These are phyloP conservation scores for Numenius arquata DNA, from an alignment of 2,113 vertebrate genomes.

Conservation along the genomic window DNA sequence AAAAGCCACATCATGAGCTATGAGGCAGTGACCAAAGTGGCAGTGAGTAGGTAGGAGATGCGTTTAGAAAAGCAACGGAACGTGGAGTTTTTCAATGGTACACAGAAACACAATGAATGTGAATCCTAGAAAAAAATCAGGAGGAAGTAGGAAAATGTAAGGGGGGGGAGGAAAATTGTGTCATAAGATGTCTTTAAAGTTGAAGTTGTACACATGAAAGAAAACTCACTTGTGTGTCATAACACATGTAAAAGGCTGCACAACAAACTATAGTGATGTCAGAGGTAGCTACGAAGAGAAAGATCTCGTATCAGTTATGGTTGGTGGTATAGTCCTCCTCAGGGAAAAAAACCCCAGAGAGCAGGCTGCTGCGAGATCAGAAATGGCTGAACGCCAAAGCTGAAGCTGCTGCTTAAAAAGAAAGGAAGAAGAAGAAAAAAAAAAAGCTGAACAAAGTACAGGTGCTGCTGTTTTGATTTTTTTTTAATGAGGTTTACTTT, in stretches of 20 bases:
- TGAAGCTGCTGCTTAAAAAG: not conserved
- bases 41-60: not conserved
- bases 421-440: not conserved
- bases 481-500: not conserved
- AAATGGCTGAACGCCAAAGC: not conserved
- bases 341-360: not conserved
- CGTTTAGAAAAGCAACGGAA: not conserved
- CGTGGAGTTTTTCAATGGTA: not conserved
- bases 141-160: not conserved
- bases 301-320: not conserved
- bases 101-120: not conserved
- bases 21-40: not conserved
- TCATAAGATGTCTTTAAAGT: not conserved
- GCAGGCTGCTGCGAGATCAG: not conserved
- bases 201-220: not conserved
- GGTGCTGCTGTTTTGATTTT: not conserved
- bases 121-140: not conserved
- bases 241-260: not conserved
- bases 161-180: rapidly evolving
- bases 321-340: not conserved
- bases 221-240: not conserved
- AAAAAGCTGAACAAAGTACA: not conserved
- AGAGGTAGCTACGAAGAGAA: not conserved
- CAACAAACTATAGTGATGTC: not conserved
- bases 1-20: not conserved